A percentile compares a stretch with the other conserved stretches of the same genome.
Conservation (phyloP, 1,140 invertebrate species). For the Harlomillsia oculata region DNA sequence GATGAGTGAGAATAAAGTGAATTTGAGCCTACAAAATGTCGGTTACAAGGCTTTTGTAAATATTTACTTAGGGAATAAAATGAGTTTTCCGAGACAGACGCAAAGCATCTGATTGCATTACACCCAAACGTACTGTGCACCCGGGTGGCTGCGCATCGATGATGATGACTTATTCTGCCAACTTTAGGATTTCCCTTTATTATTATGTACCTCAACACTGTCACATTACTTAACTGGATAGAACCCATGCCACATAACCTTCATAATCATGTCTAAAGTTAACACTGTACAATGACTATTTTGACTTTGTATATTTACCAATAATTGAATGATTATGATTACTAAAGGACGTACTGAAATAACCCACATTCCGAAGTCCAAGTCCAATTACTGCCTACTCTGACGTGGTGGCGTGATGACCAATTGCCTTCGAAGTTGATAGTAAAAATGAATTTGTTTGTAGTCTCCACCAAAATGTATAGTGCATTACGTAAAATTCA, state of each 20-base stretch:
- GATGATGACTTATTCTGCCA: background rate
- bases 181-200: background rate
- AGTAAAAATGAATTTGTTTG: too few relatives aligned
- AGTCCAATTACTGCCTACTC: too few relatives aligned
- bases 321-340: too few relatives aligned
- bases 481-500: too few relatives aligned
- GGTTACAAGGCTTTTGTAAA: constrained; percentile 14
- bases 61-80: constrained; percentile 16
- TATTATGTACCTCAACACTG: background rate
- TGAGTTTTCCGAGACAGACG: constrained; percentile 16
- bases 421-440: too few relatives aligned
- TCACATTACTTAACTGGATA: background rate
- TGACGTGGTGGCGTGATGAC: too few relatives aligned
- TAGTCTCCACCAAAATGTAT: too few relatives aligned
- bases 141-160: too few relatives aligned
- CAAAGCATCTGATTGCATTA: constrained; percentile 15
- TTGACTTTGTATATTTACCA: background rate
- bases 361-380: too few relatives aligned
- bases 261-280: background rate
- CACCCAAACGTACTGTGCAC: background rate
- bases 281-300: background rate
- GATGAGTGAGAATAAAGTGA: constrained; percentile 9
- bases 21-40: constrained; percentile 16
- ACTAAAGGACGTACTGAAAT: too few relatives aligned
- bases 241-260: background rate